Evolutionary conservation across 2,797 vertebrate species (phyloP), one percentile per base, ranked within the genome.

Genomic region (Rhinella marina): DNA sequence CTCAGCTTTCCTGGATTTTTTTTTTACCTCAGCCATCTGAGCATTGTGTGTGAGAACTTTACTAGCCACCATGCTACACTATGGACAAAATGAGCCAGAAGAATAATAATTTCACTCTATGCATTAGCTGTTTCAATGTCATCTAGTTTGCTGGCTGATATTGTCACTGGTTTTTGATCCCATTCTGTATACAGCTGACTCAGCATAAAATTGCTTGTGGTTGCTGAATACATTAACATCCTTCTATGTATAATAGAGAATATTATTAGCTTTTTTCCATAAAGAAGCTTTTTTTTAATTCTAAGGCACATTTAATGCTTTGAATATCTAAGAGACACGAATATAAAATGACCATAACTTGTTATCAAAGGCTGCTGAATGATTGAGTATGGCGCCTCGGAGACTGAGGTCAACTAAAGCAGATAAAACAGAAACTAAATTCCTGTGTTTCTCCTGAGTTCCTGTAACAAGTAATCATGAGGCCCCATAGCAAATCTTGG

Each of bases 291-390:
- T 77, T 52, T 81, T 64, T 41, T 83, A 56, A 72, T 57, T 56
- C 66, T 72, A 72, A 72, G 27, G 16, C 10, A 25, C 61, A 83
- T 83, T 54, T 72, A 72, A 32, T 29, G 66, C 54, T 54, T 19
- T 72, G 82, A 41, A 72, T 56, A 72, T 72, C 62, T 72, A 8
- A 56, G 62, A 72, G 52, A 72, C 81, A 72, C 14, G 25, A 54
- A 52, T 72, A 54, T 17, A 72, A 83, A 83, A 57, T 72, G 66
- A 83, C 82, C 66, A 83, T 83, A 72, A 72, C 14, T 41, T 83
- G 66, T 54, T 41, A 70, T 57, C 50, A 32, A 25, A 57, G 52
- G 10, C 16, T 72, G 52, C 25, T 29, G 54, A 83, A 57, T 72
- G 25, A 83, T 70, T 57, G 57, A 83, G 54, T 72, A 72, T 57